Percentiles rank a stretch among this genome's conserved stretches.
These are phyloP conservation scores for Eupithecia dodoneata DNA, from an alignment of 2,888 invertebrate species.

Conservation along the genomic window DNA sequence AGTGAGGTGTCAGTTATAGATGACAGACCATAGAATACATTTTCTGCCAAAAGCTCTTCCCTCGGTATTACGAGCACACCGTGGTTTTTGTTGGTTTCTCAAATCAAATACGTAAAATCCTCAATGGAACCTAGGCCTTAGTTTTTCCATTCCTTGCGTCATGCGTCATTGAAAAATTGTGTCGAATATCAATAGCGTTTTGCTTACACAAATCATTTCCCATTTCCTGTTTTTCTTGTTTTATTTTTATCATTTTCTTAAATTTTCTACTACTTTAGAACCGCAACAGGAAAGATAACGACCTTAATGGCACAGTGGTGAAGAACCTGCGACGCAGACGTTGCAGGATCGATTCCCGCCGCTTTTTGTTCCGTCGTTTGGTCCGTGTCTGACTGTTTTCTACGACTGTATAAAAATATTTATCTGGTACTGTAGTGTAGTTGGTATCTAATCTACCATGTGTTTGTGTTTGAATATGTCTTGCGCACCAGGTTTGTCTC, in stretches of 20 bases:
- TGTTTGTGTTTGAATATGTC: no score
- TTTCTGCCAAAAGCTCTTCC: no score
- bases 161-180: slow-evolving; percentile 34
- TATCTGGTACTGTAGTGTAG: no score
- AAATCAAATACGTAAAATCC: neutral
- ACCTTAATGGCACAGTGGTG: neutral
- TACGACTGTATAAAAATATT: no score
- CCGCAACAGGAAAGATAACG: neutral
- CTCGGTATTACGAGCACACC: no score
- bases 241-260: slow-evolving; percentile 10
- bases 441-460: no score
- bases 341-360: neutral
- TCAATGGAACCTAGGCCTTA: slow-evolving; percentile 17
- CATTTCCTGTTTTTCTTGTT: slow-evolving; percentile 30
- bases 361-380: no score
- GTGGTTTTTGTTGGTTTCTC: no score
- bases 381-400: no score
- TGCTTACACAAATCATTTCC: slow-evolving; percentile 24
- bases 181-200: slow-evolving; percentile 30
- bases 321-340: neutral
- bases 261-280: neutral
- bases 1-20: no score
- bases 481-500: no score
- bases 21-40: no score
- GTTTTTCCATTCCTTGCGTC: slow-evolving; percentile 13